Evolutionary conservation across 2,113 vertebrate genomes (phyloP).

Genomic region (Neodon shergylaensis): DNA sequence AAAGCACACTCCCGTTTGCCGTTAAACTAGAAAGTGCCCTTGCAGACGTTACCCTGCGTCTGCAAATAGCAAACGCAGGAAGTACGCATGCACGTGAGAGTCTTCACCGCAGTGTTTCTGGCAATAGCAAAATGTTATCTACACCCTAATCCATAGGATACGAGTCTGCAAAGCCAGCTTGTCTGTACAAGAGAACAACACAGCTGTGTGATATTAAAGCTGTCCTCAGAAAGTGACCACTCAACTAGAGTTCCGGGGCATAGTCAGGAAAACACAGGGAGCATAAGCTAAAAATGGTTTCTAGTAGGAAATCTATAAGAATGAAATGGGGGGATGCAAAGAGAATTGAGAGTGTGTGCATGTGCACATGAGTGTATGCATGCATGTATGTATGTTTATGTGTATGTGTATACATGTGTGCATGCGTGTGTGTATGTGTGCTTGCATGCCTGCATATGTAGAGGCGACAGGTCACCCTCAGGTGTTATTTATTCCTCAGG

Average conservation of each 20-base stretch:
- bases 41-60: not conserved
- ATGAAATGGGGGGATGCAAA: not conserved
- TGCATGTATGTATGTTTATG: not conserved
- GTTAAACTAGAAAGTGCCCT: not conserved
- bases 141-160: not conserved
- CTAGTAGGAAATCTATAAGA: not conserved
- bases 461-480: no score
- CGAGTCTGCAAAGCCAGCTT: not conserved
- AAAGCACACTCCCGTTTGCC: not conserved
- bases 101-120: not conserved
- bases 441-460: not conserved
- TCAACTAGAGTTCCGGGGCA: not conserved
- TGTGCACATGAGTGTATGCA: no score
- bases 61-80: not conserved
- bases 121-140: not conserved
- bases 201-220: not conserved
- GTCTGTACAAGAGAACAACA: not conserved
- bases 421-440: not conserved
- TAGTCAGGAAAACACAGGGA: not conserved
- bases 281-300: not conserved
- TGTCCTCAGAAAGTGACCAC: not conserved
- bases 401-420: not conserved
- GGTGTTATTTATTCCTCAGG: not conserved
- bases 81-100: fast-evolving
- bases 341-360: not conserved